Percentiles rank a stretch among this genome's conserved stretches.
These are phyloP conservation scores for Mactromeris polynyma DNA, from an alignment of 2,888 invertebrate species.

Conservation along the genomic window DNA sequence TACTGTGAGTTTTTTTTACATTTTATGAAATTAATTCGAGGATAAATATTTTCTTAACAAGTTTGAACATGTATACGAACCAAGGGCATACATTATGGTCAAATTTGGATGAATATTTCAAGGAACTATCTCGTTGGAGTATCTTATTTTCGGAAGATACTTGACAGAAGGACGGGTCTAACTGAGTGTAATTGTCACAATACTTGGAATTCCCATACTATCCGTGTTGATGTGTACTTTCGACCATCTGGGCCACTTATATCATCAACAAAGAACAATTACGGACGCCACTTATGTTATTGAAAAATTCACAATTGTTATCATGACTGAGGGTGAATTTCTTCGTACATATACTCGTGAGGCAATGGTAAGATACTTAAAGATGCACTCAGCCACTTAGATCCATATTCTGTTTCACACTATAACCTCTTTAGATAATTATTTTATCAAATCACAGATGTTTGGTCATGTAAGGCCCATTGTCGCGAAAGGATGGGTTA, in stretches of 20 bases:
- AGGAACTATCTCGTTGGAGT: too few relatives aligned
- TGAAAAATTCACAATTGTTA: constrained; percentile 50
- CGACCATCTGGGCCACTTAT: constrained; percentile 53
- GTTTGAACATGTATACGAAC: too few relatives aligned
- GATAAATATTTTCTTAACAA: too few relatives aligned
- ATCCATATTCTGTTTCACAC: constrained; percentile 25
- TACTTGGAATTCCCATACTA: background rate
- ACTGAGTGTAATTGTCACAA: constrained; percentile 6
- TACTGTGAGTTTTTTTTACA: too few relatives aligned
- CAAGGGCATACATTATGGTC: too few relatives aligned
- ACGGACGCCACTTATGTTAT: constrained; percentile 46
- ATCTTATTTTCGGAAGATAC: too few relatives aligned
- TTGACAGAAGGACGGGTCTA: background rate
- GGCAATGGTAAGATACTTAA: constrained; percentile 17
- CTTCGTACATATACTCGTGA: constrained; percentile 13
- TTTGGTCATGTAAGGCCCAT: background rate
- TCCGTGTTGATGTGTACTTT: constrained; percentile 1
- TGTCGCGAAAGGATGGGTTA: background rate
- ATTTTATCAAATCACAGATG: constrained; percentile 39
- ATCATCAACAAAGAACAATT: constrained; percentile 58
- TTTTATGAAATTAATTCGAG: too few relatives aligned
- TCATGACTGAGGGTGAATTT: constrained; percentile 32
- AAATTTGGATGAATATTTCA: too few relatives aligned
- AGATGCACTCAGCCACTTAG: constrained; percentile 38
- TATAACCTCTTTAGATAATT: constrained; percentile 36